These are phyloP conservation scores for Ypsolopha sequella DNA, from an alignment of 2,888 invertebrate genomes.

Conservation along the genomic window DNA sequence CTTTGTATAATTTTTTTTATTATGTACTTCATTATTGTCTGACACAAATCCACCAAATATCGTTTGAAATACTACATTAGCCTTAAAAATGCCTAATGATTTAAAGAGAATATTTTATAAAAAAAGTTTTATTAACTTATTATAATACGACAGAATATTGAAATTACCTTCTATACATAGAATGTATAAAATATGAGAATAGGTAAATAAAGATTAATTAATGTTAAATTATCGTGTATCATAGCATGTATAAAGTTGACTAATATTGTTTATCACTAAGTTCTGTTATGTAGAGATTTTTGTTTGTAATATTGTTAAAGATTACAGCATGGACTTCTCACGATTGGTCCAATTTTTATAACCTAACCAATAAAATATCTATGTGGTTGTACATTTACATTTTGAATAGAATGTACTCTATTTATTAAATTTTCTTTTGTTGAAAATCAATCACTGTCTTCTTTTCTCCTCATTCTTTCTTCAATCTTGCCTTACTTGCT, in stretches of 20 bases:
- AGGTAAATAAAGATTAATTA: slow-evolving; percentile 45
- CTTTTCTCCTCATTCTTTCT: slow-evolving; percentile 13
- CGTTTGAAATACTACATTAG: slow-evolving; percentile 65
- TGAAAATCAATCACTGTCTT: slow-evolving; percentile 23
- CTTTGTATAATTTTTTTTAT: slow-evolving; percentile 48
- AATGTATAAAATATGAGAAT: slow-evolving; percentile 60
- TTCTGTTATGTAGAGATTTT: slow-evolving; percentile 71
- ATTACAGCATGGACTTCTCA: slow-evolving; percentile 61
- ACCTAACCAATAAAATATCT: slow-evolving; percentile 70
- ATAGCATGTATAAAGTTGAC: slow-evolving; percentile 70
- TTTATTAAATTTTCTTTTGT: slow-evolving; percentile 61
- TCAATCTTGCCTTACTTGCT: not conserved
- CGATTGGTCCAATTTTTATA: slow-evolving; percentile 69
- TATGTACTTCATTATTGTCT: slow-evolving; percentile 43
- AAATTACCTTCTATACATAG: slow-evolving; percentile 66
- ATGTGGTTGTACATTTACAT: slow-evolving; percentile 71
- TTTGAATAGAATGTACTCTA: slow-evolving; percentile 67
- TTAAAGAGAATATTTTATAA: slow-evolving; percentile 65
- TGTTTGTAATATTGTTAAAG: slow-evolving; percentile 69
- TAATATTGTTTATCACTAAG: slow-evolving; percentile 55
- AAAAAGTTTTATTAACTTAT: slow-evolving; percentile 67
- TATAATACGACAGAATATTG: slow-evolving; percentile 45
- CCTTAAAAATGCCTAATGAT: slow-evolving; percentile 67
- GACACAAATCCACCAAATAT: slow-evolving; percentile 61
- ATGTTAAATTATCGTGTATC: slow-evolving; percentile 67